Evolutionary conservation across 2,797 vertebrate species (phyloP), one percentile per base, ranked within the genome.

Genomic region (Oceanodroma leucorhoa): DNA sequence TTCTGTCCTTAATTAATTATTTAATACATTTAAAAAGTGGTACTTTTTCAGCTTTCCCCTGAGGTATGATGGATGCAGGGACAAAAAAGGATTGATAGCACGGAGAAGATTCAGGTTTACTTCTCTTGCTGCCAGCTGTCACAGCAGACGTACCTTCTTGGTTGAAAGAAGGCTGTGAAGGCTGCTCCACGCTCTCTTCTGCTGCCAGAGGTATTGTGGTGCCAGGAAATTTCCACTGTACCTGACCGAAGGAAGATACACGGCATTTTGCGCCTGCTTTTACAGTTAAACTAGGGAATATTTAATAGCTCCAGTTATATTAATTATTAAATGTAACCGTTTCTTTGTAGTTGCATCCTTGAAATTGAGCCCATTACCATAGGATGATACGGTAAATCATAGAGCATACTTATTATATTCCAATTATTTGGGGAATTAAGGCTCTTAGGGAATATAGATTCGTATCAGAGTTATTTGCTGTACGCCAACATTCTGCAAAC

Each of bases 181-280:
- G 70, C 70, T 82, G 84, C 32, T 48, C 48, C 38, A 3, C 0
- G 1, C 62, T 87, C 36, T 79, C 17, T 32, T 48, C 85, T 65
- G 69, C 55, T 82, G 78, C 78, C 77, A 69, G 81, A 64, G 38
- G 53, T 81, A 15, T 27, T 46, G 69, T 29, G 55, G 61, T 77
- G 81, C 71, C 90, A 87, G 92, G 87, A 94, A 92, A 93, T 94
- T 90, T 89, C 92, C 81, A 77, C 26, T 77, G 86, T 88, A 79
- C 2, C 3, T 84, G 92, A 85, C 43, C 3, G 0, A 14, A 66
- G 34, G 89, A 89, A 30, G 62, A 77, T 6, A 76, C 0, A 0
- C 26, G 8, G 48, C 9, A 15, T 76, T 94, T 89, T 80, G 62
- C 1, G 32, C 55, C 70, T 84, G 70, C 78, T 89, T 92, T 75